phyloP scores from a whole-genome alignment of 2,888 invertebrate genomes.

The Brachylomia viminalis region DNA sequence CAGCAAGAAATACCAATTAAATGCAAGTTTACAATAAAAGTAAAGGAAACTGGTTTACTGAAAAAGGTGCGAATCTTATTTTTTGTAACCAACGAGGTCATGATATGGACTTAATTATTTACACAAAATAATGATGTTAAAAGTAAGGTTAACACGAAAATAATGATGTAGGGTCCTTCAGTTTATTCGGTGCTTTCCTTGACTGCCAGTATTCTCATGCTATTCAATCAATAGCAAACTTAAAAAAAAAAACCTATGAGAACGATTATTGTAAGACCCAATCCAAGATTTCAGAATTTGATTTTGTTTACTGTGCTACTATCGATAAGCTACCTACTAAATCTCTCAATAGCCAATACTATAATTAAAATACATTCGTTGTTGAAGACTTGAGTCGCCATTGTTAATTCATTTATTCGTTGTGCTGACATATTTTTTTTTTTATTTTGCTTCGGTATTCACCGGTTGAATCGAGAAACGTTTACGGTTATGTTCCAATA shows the following conservation, averaged over 20 bases:
- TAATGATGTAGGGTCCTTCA: background rate
- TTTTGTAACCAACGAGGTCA: slow-evolving; percentile 31
- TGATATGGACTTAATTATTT: slow-evolving; percentile 4
- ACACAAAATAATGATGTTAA: background rate
- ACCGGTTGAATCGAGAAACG: slow-evolving; percentile 28
- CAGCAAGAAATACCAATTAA: slow-evolving; percentile 56
- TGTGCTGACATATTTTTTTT: slow-evolving; percentile 34
- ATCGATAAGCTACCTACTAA: background rate
- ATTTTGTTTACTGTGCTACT: background rate
- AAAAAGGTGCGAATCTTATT: slow-evolving; percentile 39
- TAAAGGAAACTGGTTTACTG: slow-evolving; percentile 46
- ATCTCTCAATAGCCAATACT: background rate
- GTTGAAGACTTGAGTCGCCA: background rate
- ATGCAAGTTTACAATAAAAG: slow-evolving; percentile 46
- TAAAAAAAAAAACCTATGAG: background rate
- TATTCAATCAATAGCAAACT: too few species aligned
- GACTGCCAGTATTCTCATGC: background rate
- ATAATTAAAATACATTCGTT: slow-evolving; percentile 1
- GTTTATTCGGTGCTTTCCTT: background rate
- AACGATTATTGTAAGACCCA: background rate
- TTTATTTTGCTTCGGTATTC: slow-evolving; percentile 23
- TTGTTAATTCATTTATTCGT: slow-evolving; percentile 39
- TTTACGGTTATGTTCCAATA: slow-evolving; percentile 53
- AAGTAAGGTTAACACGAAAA: background rate
- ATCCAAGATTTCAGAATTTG: too few species aligned